These are phyloP conservation scores for Galaxea fascicularis DNA, from an alignment of 92 coral and sea anemone genomes.

Conservation along the genomic window DNA sequence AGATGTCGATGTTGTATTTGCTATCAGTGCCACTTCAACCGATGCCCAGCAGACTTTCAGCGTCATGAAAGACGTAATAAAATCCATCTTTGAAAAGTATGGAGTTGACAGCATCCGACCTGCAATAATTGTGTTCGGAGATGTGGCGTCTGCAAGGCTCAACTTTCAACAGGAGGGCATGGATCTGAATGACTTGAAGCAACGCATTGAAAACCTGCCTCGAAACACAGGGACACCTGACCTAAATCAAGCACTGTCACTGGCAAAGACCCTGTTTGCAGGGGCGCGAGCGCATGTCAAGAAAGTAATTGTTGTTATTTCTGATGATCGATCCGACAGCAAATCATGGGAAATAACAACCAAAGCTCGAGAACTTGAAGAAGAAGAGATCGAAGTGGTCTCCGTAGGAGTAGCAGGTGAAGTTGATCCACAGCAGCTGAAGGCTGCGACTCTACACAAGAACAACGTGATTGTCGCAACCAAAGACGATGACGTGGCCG, in stretches of 20 bases:
- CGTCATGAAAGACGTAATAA: constrained; percentile 79
- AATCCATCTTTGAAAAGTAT: constrained; percentile 72
- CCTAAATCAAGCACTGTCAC: constrained; percentile 58
- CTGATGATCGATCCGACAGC: constrained; percentile 68
- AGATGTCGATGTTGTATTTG: constrained; percentile 83
- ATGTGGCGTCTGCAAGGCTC: constrained; percentile 52
- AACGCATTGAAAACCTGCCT: constrained; percentile 56
- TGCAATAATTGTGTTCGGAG: constrained; percentile 80
- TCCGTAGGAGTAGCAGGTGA: constrained; percentile 77
- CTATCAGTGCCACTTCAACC: constrained; percentile 80
- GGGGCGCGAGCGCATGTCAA: constrained; percentile 67
- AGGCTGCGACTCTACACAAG: constrained; percentile 47
- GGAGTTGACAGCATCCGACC: constrained; percentile 80
- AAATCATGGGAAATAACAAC: constrained; percentile 31
- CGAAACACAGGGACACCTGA: constrained; percentile 69
- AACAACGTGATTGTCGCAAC: constrained; percentile 68
- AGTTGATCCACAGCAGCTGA: constrained; percentile 67
- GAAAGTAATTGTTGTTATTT: constrained; percentile 70
- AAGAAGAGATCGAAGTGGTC: constrained; percentile 68
- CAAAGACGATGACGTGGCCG: constrained; percentile 60
- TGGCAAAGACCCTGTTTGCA: constrained; percentile 71
- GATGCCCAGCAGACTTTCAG: constrained; percentile 70
- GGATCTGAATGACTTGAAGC: constrained; percentile 52
- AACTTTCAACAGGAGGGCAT: constrained; percentile 61
- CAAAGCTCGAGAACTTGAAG: constrained; percentile 65